Evolutionary conservation across 92 coral and sea anemone genomes (phyloP).

Genomic region (Isaurus tuberculatus): DNA sequence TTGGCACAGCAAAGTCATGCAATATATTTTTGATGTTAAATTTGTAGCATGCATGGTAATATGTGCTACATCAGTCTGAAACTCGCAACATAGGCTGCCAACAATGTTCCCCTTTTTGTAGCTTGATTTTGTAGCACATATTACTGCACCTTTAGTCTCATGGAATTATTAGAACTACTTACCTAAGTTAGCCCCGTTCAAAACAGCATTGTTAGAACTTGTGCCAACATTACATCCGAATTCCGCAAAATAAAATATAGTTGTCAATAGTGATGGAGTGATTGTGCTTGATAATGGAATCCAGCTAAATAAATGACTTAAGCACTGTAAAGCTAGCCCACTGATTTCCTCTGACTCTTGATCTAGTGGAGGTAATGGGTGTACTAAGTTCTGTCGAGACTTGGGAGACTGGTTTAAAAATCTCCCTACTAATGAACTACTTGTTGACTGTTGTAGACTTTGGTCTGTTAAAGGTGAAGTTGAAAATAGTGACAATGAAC

Average conservation of each 20-base stretch:
- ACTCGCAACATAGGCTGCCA: too few relatives aligned
- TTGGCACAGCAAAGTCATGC: too few relatives aligned
- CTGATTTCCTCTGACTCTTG: conserved; percentile 96
- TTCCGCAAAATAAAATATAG: conserved; percentile 97
- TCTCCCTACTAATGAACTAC: conserved; percentile 78
- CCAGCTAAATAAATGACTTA: conserved; percentile 96
- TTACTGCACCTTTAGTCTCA: too few relatives aligned
- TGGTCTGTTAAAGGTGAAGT: conserved; percentile 68
- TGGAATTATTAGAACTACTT: conserved; percentile 26
- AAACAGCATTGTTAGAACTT: conserved; percentile 71
- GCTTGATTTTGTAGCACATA: too few relatives aligned
- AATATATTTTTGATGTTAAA: too few relatives aligned
- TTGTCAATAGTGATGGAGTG: conserved; percentile 87
- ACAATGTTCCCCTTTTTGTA: too few relatives aligned
- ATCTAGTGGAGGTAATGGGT: conserved; percentile 92
- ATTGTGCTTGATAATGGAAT: conserved; percentile 93
- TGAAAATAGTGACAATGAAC: conserved; percentile 69
- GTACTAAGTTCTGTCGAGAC: conserved; percentile 80
- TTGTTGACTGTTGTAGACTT: conserved; percentile 66
- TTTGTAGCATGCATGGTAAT: too few relatives aligned
- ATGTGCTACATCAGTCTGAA: too few relatives aligned
- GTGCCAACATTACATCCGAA: conserved; percentile 94
- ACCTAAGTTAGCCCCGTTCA: conserved; percentile 90
- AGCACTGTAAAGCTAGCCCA: conserved; percentile 78
- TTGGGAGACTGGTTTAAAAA: conserved; percentile 82